Percentiles rank a stretch among this genome's conserved stretches.
Evolutionary conservation across 1,140 invertebrate species (phyloP).

Genomic region (Phocides pigmalion): DNA sequence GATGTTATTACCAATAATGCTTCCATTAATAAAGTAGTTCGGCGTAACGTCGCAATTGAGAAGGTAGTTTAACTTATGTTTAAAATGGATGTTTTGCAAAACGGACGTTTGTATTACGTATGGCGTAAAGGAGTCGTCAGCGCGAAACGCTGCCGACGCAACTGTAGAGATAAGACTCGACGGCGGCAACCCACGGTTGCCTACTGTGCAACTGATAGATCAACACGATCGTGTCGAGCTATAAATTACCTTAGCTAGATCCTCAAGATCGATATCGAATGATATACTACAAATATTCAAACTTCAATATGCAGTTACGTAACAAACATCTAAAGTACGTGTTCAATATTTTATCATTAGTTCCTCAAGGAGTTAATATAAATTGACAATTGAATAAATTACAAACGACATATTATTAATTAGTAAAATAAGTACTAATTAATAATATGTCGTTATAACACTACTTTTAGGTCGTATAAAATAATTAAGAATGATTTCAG

Average conservation of each 20-base stretch:
- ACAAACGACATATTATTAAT: too few relatives aligned
- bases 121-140: constrained; percentile 59
- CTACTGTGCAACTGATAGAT: constrained; percentile 45
- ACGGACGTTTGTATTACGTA: constrained; percentile 46
- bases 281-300: constrained; percentile 21
- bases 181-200: constrained; percentile 41
- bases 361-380: too few relatives aligned
- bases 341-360: too few relatives aligned
- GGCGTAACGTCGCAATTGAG: constrained; percentile 2
- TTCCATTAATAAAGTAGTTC: constrained; percentile 37
- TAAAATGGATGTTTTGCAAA: constrained; percentile 38
- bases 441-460: too few relatives aligned
- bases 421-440: too few relatives aligned
- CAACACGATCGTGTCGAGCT: constrained; percentile 18
- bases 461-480: too few relatives aligned
- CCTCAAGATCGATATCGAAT: constrained; percentile 21
- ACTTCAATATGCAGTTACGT: constrained; percentile 1
- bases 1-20: constrained; percentile 7
- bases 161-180: constrained; percentile 51
- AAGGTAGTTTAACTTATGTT: background rate
- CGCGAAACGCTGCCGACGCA: constrained; percentile 51
- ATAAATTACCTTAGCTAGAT: constrained; percentile 18
- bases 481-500: constrained; percentile 3
- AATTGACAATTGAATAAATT: too few relatives aligned
- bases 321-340: background rate